Base-by-base conservation (phyloP, 2,888 invertebrate genomes). In the Odontothrips loti region DNA sequence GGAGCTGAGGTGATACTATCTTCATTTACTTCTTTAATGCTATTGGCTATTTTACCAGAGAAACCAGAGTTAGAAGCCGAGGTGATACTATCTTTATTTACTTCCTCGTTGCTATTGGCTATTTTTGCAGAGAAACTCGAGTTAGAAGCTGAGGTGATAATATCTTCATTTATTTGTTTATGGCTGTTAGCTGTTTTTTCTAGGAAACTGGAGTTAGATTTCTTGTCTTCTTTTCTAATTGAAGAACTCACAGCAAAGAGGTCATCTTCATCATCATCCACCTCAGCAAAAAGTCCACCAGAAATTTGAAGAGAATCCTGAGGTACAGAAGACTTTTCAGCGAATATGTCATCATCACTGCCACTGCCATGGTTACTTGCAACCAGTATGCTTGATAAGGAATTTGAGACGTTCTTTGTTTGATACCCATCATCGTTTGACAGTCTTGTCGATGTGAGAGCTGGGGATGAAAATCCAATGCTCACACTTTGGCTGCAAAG, bases 331-430 rank as follows among this genome's bases (percentile, higher is more conserved):
- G 80, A 51, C 9, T 82, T 80, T 15, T 79, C 80, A 51, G 47
- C 79, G 79, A 82, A 81, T 58, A 82, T 81, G 47, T 80, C 81
- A 20, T 80, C 82, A 78, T 81, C 82, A 51, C 58, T 58, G 17
- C n/a, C 58, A 27, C 12, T 75, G 27, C 27, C 68, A 75, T 23
- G 23, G 1, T 27, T 27, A 75, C 12, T 75, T 75, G 68, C 68
- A 75, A 12, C 27, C 10, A 27, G 68, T 8, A 75, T 12, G 9
- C 68, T 75, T 75, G 68, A 75, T 27, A 75, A 10, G 11, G 68
- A 75, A 12, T 27, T 27, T 10, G 27, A 27, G 12, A 27, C 68
- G 6, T 75, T 75, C 12, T 27, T 75, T 8, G 27, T 75, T 2
- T 75, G 23, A 75, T 27, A 27, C n/a, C 12, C 27, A 27, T 75